Evolutionary conservation across 1,140 invertebrate genomes (phyloP), one percentile per base, ranked within the genome.

Genomic region (Hycleus cichorii): DNA sequence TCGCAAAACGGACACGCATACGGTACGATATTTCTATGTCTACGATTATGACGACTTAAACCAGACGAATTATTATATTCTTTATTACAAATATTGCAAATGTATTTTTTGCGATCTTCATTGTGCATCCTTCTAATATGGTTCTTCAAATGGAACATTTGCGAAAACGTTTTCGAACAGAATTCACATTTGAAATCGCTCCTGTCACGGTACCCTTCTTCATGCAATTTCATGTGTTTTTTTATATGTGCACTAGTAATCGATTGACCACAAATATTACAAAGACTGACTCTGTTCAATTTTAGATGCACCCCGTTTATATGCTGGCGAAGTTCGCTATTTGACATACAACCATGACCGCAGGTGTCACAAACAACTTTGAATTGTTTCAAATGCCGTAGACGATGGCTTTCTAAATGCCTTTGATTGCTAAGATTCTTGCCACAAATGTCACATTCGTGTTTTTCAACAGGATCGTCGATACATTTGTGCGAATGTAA

Each of bases 391-490:
- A 80, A 77, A 57, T 84, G 80, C 11, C 82, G 80, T 7, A 81
- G 74, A 4, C 80, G 72, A 65, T 90, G 87, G n/a, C 80, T 80
- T 1, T 80, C 80, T 53, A 88, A 73, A 52, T 87, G 78, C 2
- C 83, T 81, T 24, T 82, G 78, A 0, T 87, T 78, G 6, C 81
- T 85, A 64, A 91, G 90, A 1, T 81, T 78, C 57, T 84, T 83
- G 0, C 60, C 58, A 47, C 73, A 75, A 27, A 70, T 47, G n/a
- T 72, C 65, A 49, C 73, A 75, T 44, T 65, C 58, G 52, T 65
- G 72, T 3, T 69, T 65, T 2, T 64, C 64, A 48, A 72, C 69
- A 5, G 63, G 61, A 0, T 18, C 54, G 38, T 68, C 59, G 7
- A 66, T 49, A 0, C 58, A 39, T 42, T 80, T 79, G 73, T 89